Base-by-base conservation (phyloP, 2,113 vertebrate genomes). In the Cygnus buccinator region DNA sequence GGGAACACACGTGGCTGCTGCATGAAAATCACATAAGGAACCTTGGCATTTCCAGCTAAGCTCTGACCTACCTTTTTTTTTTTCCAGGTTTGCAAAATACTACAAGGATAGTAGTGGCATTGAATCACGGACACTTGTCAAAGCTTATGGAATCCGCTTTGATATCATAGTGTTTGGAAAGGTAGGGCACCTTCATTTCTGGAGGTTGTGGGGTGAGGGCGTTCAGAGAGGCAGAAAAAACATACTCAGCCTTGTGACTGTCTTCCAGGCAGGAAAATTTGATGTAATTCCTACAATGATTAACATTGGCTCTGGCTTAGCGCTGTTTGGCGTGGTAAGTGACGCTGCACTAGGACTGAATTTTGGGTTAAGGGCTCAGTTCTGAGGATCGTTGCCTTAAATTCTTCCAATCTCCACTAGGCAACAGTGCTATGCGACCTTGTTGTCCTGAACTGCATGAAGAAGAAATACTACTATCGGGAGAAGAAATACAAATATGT, bases 81-180 rank as follows among this genome's bases (percentile, higher is more conserved):
- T 61, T 33, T 94, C 62, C 94, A 99, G 99, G 95, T 99, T 98
- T 97, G 98, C 99, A 35, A 99, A 98, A 94, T 99, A 99, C 96
- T 99, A 97, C 96, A 97, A 29, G 57, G 96, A 97, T 23, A 62
- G 43, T 2, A 63, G 94, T 1, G 98, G 96, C 73, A 52, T 23
- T 0, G 98, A 99, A 55, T 96, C 71, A 22, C 98, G 99, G 94
- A 99, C 98, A 0, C 98, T 99, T 63, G 94, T 98, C 94, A 99
- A 99, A 97, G 98, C 98, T 6, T 99, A 98, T 0, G 98, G 99
- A 83, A 99, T 99, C 93, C 98, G 98, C 31, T 99, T 99, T 68
- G 98, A 99, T 71, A 87, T 99, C 96, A 96, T 99, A 19, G 98
- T 99, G 54, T 99, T 99, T 89, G 99, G 99, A 94, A 98, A 98